Conservation (phyloP, 2,888 invertebrate genomes). For the Troides helena region DNA sequence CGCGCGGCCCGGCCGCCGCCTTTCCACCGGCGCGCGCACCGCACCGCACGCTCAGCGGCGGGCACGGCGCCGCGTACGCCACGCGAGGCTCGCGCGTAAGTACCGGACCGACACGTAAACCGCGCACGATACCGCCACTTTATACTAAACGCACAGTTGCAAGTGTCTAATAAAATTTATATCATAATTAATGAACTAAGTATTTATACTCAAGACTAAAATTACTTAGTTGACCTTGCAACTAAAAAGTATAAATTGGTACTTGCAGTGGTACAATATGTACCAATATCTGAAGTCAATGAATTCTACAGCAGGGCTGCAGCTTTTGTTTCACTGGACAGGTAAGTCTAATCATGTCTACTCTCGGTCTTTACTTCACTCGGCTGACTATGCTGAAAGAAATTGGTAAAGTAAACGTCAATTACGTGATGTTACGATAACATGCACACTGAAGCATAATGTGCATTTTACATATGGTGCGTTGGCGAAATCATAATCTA, state of each 20-base stretch:
- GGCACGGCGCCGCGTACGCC: slow-evolving; percentile 64
- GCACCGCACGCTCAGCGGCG: slow-evolving; percentile 74
- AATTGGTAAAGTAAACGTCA: no score
- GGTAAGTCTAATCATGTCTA: no score
- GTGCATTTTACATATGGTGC: no score
- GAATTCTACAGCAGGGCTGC: no score
- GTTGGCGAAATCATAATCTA: no score
- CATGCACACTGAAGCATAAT: no score
- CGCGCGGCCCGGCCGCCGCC: slow-evolving; percentile 79
- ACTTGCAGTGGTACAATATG: neutral
- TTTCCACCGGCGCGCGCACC: slow-evolving; percentile 79
- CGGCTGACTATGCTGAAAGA: no score
- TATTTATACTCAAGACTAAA: neutral
- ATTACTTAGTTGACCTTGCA: slow-evolving; percentile 6
- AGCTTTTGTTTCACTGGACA: no score
- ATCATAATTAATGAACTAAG: neutral
- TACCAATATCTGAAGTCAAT: no score
- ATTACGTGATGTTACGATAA: no score
- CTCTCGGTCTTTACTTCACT: no score
- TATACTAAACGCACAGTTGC: slow-evolving; percentile 15
- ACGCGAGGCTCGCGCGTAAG: slow-evolving; percentile 47
- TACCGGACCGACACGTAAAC: slow-evolving; percentile 13
- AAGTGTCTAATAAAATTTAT: neutral
- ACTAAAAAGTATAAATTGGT: slow-evolving; percentile 19
- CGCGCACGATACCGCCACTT: slow-evolving; percentile 3